Evolutionary conservation across 2,888 invertebrate genomes (phyloP).

Genomic region (Theodoxus fluviatilis): DNA sequence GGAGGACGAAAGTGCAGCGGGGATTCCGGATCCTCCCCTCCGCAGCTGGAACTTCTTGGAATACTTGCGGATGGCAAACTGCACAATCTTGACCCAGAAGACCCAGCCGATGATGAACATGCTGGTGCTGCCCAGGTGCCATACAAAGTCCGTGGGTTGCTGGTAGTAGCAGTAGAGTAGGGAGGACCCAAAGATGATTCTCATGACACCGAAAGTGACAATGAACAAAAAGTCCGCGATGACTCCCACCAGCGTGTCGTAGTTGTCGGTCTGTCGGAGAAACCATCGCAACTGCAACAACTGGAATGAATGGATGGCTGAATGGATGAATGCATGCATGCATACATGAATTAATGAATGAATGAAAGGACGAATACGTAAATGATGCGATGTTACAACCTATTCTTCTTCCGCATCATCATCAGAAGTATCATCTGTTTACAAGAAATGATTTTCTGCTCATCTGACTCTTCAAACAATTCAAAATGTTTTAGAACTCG

Average conservation of each 20-base stretch:
- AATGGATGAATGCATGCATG: no score
- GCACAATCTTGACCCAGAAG: conserved; percentile 58
- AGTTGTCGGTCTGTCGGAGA: conserved; percentile 46
- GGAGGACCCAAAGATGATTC: conserved; percentile 54
- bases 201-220: conserved; percentile 53
- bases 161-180: conserved; percentile 52
- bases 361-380: no score
- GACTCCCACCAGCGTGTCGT: conserved; percentile 47
- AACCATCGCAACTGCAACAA: conserved; percentile 65
- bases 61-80: conserved; percentile 56
- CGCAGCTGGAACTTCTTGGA: conserved; percentile 23
- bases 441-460: no score
- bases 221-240: conserved; percentile 59
- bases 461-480: no score
- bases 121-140: conserved; percentile 49
- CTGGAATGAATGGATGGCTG: no score
- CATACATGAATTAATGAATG: no score
- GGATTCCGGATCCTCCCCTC: no score
- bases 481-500: no score
- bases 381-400: no score
- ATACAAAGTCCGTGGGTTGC: conserved; percentile 50
- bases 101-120: conserved; percentile 60
- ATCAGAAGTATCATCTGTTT: no score
- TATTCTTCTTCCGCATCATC: conserved; percentile 61
- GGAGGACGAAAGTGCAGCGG: no score